Conservation (phyloP, 1,140 invertebrate species). For the Atopsyche davidsoni region DNA sequence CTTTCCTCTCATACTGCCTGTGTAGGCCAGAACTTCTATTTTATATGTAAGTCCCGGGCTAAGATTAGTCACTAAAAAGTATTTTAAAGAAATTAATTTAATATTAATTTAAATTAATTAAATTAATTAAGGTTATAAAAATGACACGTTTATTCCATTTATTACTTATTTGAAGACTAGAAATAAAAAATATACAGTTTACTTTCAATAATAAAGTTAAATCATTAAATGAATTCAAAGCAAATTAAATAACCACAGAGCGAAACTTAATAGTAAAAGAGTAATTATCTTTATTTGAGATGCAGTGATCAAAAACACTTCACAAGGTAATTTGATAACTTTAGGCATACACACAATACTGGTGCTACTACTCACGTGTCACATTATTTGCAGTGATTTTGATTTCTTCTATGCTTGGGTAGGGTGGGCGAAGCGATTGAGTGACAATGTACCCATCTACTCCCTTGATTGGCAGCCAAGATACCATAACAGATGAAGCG, state of each 20-base stretch:
- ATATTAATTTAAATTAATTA: too few relatives aligned
- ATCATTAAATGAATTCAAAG: too few relatives aligned
- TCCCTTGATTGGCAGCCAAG: conserved; percentile 55
- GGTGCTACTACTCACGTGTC: conserved; percentile 50
- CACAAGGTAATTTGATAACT: too few relatives aligned
- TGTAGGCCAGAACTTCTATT: conserved; percentile 58
- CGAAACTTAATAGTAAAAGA: too few relatives aligned
- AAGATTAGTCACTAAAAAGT: conserved; percentile 40
- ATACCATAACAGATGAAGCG: conserved; percentile 49
- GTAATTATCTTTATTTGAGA: too few relatives aligned
- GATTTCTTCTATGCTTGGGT: conserved; percentile 43
- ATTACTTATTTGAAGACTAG: too few relatives aligned
- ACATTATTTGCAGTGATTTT: conserved; percentile 41
- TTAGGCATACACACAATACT: too few relatives aligned
- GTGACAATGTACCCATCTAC: conserved; percentile 58
- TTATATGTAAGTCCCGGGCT: conserved; percentile 52
- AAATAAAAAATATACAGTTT: conserved; percentile 10
- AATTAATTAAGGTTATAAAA: too few relatives aligned
- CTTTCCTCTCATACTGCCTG: conserved; percentile 54
- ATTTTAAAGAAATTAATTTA: conserved; percentile 31
- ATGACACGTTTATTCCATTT: too few relatives aligned
- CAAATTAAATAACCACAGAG: too few relatives aligned
- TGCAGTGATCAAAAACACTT: too few relatives aligned
- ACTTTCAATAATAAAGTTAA: too few relatives aligned
- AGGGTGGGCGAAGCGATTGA: conserved; percentile 43